Base-by-base conservation (phyloP, 35 echinoderm and acorn worm genomes). In the Lytechinus pictus region DNA sequence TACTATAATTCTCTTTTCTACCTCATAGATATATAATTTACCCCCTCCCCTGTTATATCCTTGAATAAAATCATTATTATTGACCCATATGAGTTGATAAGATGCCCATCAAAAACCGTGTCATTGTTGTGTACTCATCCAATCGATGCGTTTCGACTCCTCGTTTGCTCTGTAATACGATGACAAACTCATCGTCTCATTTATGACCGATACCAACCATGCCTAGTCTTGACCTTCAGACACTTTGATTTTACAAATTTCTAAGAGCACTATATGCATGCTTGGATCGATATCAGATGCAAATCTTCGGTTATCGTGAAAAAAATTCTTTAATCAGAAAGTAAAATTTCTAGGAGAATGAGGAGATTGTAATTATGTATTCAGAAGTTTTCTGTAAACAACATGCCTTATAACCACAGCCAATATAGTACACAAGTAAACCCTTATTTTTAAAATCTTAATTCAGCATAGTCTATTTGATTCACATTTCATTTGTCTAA, bases 161-260 rank as follows among this genome's bases (percentile, higher is more conserved):
- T 54, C 52, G 55, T 93, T 93, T 93, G 54, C 55, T 93, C 54
- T 93, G 92, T 93, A 93, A 93, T 24, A 93, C 53, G 92, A 93
- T 57, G 92, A 93, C 52, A 54, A 28, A 27, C 92, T 93, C 92
- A 93, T 93, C 92, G 53, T 24, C 52, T 55, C 92, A 33, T 93
- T 90, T 90, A 54, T 44, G 27, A 90, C 88, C 7, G 88, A 79
- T 79, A 79, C 66, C 66, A 24, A 79, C 66, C 66, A 16, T 79
- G 19, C 66, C 66, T 79, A 79, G 66, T 24, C 66, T 79, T 5
- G 19, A 16, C 21, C 8, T 24, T 79, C 66, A 79, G 21, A 6
- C 66, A n/a, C 3, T 79, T 79, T 79, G 66, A 24, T 19, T 19
- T 79, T 10, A 19, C 66, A n/a, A 79, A 79, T 5, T 79, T 19